Evolutionary conservation across 1,140 invertebrate species (phyloP).

Genomic region (Megathymus violae): DNA sequence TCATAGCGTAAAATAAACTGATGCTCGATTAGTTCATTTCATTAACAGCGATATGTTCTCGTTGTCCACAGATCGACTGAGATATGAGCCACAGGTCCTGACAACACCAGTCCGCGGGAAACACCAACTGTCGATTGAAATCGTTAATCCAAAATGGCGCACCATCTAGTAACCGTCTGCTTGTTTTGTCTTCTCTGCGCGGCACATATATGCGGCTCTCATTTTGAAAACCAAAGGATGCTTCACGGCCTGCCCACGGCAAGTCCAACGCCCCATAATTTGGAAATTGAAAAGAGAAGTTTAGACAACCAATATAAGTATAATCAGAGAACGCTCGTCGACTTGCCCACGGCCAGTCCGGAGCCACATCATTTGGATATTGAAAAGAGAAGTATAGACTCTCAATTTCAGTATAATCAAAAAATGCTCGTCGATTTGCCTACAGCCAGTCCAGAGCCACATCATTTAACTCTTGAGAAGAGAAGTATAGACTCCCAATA

Average conservation of each 20-base stretch:
- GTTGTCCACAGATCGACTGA: slow-evolving; percentile 67
- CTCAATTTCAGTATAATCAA: slow-evolving; percentile 54
- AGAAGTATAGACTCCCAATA: slow-evolving; percentile 53
- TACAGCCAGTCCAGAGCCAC: slow-evolving; percentile 53
- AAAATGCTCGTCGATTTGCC: slow-evolving; percentile 49
- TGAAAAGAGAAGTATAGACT: slow-evolving; percentile 57
- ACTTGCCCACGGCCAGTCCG: slow-evolving; percentile 45
- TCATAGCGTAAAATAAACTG: no score
- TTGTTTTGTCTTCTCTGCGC: slow-evolving; percentile 91
- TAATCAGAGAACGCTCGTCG: slow-evolving; percentile 47
- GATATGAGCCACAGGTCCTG: slow-evolving; percentile 42
- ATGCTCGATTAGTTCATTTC: neutral
- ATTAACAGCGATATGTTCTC: neutral
- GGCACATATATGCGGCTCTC: slow-evolving; percentile 88
- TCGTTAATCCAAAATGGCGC: slow-evolving; percentile 62
- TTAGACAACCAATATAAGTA: slow-evolving; percentile 53
- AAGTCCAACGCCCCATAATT: slow-evolving; percentile 36
- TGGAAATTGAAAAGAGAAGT: slow-evolving; percentile 56
- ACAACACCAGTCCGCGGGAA: slow-evolving; percentile 32
- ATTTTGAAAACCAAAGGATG: slow-evolving; percentile 68
- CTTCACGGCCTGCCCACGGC: slow-evolving; percentile 46
- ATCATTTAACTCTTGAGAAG: slow-evolving; percentile 37
- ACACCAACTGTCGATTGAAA: slow-evolving; percentile 31
- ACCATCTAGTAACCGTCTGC: slow-evolving; percentile 89
- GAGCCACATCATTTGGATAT: slow-evolving; percentile 43